Conservation (phyloP, 1,140 invertebrate species). For the Neuroterus valhalla region DNA sequence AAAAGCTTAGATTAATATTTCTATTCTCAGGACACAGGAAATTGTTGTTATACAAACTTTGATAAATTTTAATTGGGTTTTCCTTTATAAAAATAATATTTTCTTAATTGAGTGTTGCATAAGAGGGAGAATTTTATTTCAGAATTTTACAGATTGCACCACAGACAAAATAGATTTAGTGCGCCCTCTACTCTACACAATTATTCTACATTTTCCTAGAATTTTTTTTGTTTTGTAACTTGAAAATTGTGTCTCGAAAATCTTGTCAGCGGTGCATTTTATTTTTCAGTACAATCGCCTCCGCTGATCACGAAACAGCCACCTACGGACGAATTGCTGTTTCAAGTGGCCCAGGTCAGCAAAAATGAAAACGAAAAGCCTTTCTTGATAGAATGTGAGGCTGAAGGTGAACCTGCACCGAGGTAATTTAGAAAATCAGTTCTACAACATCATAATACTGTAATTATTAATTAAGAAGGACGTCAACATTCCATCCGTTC, state of each 20-base stretch:
- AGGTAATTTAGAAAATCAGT: constrained; percentile 78
- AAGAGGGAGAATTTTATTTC: too few species aligned
- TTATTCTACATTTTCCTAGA: background rate
- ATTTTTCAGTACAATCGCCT: constrained; percentile 84
- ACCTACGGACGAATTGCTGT: constrained; percentile 90
- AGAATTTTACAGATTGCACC: too few species aligned
- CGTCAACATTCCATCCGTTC: too few species aligned
- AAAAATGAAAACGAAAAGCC: constrained; percentile 92
- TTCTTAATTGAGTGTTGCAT: too few species aligned
- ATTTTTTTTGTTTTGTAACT: background rate
- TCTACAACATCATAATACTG: background rate
- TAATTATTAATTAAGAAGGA: too few species aligned
- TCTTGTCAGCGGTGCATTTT: constrained; percentile 28
- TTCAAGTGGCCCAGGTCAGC: constrained; percentile 87
- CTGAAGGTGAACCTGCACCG: constrained; percentile 92
- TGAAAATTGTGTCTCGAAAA: background rate
- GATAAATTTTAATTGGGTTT: too few species aligned
- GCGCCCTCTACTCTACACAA: too few species aligned
- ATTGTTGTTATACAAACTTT: too few species aligned
- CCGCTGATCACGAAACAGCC: constrained; percentile 93
- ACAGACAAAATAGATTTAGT: too few species aligned
- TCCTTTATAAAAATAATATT: too few species aligned
- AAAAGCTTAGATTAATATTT: too few species aligned
- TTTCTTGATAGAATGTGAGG: constrained; percentile 96
- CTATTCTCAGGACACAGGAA: too few species aligned